A percentile compares a stretch with the other conserved stretches of the same genome.
Conservation (phyloP, 2,797 vertebrate genomes). For the Enoplosus armatus region DNA sequence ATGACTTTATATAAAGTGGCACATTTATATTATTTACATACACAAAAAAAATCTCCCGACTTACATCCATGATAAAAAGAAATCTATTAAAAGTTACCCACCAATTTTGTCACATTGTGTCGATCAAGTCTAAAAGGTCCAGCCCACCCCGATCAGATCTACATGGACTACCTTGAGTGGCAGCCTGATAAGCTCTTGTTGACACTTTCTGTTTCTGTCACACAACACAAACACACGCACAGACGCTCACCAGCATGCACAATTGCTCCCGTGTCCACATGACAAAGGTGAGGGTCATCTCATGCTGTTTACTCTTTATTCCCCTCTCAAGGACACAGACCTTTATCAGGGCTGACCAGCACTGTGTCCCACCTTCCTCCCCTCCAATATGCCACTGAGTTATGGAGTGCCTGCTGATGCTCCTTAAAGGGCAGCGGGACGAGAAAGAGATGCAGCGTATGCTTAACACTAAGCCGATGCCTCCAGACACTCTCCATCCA, state of each 20-base stretch:
- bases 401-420: constrained; percentile 76
- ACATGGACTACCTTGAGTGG: constrained; percentile 21
- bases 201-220: constrained; percentile 28
- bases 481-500: constrained; percentile 80
- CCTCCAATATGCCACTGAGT: constrained; percentile 72
- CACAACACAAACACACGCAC: constrained; percentile 39
- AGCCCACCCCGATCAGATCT: constrained; percentile 9
- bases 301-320: constrained; percentile 69
- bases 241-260: constrained; percentile 30
- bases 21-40: background rate
- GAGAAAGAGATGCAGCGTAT: constrained; percentile 65
- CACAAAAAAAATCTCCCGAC: background rate
- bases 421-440: constrained; percentile 80
- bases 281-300: constrained; percentile 66
- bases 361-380: constrained; percentile 54
- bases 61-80: background rate
- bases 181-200: constrained; percentile 45
- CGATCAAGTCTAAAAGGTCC: background rate
- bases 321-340: constrained; percentile 81
- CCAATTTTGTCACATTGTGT: background rate
- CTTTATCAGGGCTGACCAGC: constrained; percentile 80
- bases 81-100: constrained; percentile 14
- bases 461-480: constrained; percentile 75
- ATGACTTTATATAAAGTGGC: background rate
- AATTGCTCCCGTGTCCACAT: constrained; percentile 33